Evolutionary conservation across 2,113 vertebrate species (phyloP).

Genomic region (Seriola rivoliana): DNA sequence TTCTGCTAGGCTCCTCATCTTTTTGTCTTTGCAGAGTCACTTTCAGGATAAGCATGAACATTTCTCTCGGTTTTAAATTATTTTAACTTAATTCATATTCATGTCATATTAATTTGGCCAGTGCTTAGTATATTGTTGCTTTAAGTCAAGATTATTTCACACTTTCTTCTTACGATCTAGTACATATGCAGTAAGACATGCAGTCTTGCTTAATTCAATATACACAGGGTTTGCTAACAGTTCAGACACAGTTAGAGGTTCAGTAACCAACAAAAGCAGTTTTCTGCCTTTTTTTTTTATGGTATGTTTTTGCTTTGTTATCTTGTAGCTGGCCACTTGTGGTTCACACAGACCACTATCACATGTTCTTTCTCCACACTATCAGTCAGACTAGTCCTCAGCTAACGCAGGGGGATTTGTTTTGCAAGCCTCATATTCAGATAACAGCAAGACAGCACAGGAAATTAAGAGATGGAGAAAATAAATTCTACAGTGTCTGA

Average conservation of each 20-base stretch:
- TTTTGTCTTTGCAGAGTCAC: too few relatives aligned
- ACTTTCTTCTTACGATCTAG: neutral
- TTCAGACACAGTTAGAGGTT: neutral
- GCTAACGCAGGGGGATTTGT: neutral
- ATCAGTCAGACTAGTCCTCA: neutral
- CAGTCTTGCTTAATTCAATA: neutral
- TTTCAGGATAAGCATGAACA: too few relatives aligned
- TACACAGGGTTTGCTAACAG: neutral
- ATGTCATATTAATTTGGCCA: too few relatives aligned
- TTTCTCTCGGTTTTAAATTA: too few relatives aligned
- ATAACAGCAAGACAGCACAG: slow-evolving; percentile 42
- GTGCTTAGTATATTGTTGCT: too few relatives aligned
- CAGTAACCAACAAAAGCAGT: neutral
- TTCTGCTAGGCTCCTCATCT: too few relatives aligned
- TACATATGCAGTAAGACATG: neutral
- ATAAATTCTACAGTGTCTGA: slow-evolving; percentile 6
- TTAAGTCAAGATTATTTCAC: too few relatives aligned
- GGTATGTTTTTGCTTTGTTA: neutral
- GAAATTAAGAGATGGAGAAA: slow-evolving; percentile 44
- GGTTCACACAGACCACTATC: neutral
- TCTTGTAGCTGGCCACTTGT: neutral
- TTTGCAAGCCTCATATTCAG: slow-evolving; percentile 23
- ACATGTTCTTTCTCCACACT: neutral
- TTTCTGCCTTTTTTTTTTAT: neutral
- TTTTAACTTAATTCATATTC: too few relatives aligned